These are phyloP conservation scores for Plectrocnemia conspersa DNA, from an alignment of 1,140 invertebrate species.

Conservation along the genomic window DNA sequence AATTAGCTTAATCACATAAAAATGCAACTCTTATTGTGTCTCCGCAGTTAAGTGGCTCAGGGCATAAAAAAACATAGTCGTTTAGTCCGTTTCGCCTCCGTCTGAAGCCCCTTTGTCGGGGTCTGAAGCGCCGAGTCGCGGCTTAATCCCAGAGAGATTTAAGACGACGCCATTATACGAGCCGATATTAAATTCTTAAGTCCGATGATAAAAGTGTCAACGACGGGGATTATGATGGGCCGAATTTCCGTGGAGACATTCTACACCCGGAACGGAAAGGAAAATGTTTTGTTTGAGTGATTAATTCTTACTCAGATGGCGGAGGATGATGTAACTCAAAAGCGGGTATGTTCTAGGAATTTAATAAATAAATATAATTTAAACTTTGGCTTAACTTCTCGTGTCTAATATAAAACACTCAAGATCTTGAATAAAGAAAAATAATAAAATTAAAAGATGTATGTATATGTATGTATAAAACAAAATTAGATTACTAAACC, in stretches of 20 bases:
- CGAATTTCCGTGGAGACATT: not conserved
- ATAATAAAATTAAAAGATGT: too few relatives aligned
- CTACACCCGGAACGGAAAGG: too few relatives aligned
- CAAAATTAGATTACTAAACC: too few relatives aligned
- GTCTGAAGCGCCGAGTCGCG: not conserved
- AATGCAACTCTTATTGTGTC: conserved; percentile 14
- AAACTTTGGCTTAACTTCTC: too few relatives aligned
- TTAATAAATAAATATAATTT: too few relatives aligned
- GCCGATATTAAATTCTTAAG: conserved; percentile 16
- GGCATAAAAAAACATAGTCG: conserved; percentile 2
- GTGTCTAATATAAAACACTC: too few relatives aligned
- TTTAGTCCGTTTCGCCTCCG: not conserved
- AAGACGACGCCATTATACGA: conserved; percentile 8
- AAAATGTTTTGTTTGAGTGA: too few relatives aligned
- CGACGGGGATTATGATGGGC: conserved; percentile 4
- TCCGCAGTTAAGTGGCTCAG: conserved; percentile 11
- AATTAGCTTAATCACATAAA: conserved; percentile 23
- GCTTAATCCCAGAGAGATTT: conserved; percentile 10
- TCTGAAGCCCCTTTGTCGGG: not conserved
- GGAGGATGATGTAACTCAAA: too few relatives aligned
- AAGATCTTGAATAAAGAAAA: too few relatives aligned
- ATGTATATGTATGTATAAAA: too few relatives aligned
- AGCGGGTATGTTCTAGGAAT: too few relatives aligned
- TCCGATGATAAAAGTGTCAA: conserved; percentile 17
- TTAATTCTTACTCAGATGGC: too few relatives aligned